These are phyloP conservation scores for Loris lydekkerianus DNA, from an alignment of 2,797 vertebrate genomes.

Conservation along the genomic window DNA sequence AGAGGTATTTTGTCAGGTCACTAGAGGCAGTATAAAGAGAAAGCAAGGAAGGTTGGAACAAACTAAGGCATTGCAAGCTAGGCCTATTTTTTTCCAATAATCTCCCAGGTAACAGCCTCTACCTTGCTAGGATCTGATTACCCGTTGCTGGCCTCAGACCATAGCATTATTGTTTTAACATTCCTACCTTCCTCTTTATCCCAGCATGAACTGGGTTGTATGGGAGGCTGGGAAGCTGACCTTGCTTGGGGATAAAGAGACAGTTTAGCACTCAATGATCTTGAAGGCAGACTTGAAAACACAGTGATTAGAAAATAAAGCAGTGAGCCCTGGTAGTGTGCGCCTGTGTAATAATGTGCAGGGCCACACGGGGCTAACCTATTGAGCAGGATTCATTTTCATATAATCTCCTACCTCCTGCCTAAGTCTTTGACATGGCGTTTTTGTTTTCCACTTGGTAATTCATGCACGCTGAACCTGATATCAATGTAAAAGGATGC, in stretches of 20 bases:
- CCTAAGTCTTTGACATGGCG: slow-evolving; percentile 82
- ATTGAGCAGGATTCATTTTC: slow-evolving; percentile 74
- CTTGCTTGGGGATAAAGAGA: slow-evolving; percentile 89
- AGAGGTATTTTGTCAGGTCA: slow-evolving; percentile 79
- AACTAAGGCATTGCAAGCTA: slow-evolving; percentile 82
- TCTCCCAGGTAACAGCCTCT: slow-evolving; percentile 88
- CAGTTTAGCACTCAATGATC: slow-evolving; percentile 86
- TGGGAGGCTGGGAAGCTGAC: slow-evolving; percentile 87
- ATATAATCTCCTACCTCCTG: slow-evolving; percentile 72
- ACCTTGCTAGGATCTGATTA: slow-evolving; percentile 89
- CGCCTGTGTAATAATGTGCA: slow-evolving; percentile 84
- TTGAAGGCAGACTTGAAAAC: slow-evolving; percentile 87
- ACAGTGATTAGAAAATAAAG: slow-evolving; percentile 90
- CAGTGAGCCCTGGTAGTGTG: slow-evolving; percentile 81
- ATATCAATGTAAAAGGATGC: slow-evolving; percentile 66
- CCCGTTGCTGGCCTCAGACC: slow-evolving; percentile 88
- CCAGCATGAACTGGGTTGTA: slow-evolving; percentile 86
- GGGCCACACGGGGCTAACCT: slow-evolving; percentile 82
- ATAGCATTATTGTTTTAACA: slow-evolving; percentile 91
- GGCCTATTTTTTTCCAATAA: slow-evolving; percentile 90
- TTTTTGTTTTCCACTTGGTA: slow-evolving; percentile 81
- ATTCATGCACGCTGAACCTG: slow-evolving; percentile 73
- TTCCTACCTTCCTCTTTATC: slow-evolving; percentile 90
- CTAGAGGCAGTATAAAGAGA: slow-evolving; percentile 38
- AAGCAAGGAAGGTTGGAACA: slow-evolving; percentile 63